A percentile compares a stretch with the other conserved stretches of the same genome.
Conservation (phyloP, 2,113 vertebrate genomes). For the Hirundichthys speculiger region DNA sequence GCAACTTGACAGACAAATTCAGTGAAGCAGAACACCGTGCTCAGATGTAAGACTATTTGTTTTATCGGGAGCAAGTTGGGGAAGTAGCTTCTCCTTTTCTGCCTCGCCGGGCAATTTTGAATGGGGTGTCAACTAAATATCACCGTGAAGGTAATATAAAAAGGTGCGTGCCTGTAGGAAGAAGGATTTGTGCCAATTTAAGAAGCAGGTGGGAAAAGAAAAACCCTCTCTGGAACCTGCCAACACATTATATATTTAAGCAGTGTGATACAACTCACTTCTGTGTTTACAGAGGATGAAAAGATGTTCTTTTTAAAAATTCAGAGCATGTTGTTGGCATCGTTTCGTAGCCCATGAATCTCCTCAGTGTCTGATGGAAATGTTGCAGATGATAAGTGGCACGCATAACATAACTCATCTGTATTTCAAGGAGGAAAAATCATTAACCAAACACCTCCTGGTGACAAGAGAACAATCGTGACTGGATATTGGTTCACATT, state of each 20-base stretch:
- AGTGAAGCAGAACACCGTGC: slow-evolving; percentile 62
- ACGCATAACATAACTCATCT: slow-evolving; percentile 40
- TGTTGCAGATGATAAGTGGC: slow-evolving; percentile 43
- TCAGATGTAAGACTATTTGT: slow-evolving; percentile 58
- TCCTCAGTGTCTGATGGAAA: too few relatives aligned
- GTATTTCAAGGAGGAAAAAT: slow-evolving; percentile 46
- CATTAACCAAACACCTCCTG: slow-evolving; percentile 15
- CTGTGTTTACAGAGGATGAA: background rate
- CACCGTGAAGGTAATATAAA: too few relatives aligned
- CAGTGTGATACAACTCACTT: background rate
- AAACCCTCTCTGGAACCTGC: background rate
- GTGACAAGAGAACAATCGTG: slow-evolving; percentile 37
- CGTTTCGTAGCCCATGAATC: too few relatives aligned
- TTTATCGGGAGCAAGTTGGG: slow-evolving; percentile 48
- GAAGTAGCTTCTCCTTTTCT: slow-evolving; percentile 40
- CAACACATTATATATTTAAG: too few relatives aligned
- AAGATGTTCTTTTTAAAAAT: slow-evolving; percentile 7
- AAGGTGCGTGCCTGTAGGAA: too few relatives aligned
- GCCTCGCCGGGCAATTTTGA: slow-evolving; percentile 42
- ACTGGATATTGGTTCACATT: slow-evolving; percentile 53
- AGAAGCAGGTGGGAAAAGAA: background rate
- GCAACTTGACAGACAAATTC: slow-evolving; percentile 59
- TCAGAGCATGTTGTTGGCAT: slow-evolving; percentile 1
- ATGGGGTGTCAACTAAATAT: background rate
- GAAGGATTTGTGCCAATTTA: background rate